Evolutionary conservation across 2,888 invertebrate genomes (phyloP), one percentile per base, ranked within the genome.

Genomic region (Branchellion lobata): DNA sequence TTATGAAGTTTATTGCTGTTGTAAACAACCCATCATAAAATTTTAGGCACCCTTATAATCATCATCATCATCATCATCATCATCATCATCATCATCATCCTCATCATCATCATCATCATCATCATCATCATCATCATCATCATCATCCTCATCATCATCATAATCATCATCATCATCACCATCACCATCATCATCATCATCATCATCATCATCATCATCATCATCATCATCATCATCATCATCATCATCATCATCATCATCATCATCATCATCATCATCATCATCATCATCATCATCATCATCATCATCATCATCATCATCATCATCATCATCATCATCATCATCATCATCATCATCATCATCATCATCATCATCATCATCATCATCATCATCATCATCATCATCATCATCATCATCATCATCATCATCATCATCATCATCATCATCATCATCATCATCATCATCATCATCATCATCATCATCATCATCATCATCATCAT

Each of bases 161-260:
- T 65, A 3, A 27, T 27, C 65, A 65, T 65, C n/a, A 5, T 27
- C 65, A 65, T 65, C 65, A 65, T 65, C 65, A 65, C 29, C 65
- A 65, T 65, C 65, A 65, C 51, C 24, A 75, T 51, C 75, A 47
- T 75, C 75, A 75, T 51, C 75, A 75, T 75, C 75, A 47, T 53
- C 75, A 51, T 75, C 75, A 33, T 53, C 75, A 29, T 75, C 75
- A 29, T 75, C 75, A 53, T 75, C 75, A 51, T 75, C 47, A 51
- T 75, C 34, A 40, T 40, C 40, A 40, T 40, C 40, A 40, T 40
- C 40, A 40, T 40, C 40, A 40, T 40, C 65, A 65, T 65, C 65
- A 65, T 65, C 65, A 65, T 65, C 65, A 65, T 65, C 65, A 65
- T 65, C 65, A 27, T 65, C 65, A 65, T 65, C 40, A 40, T 40